phyloP scores from a whole-genome alignment of 2,113 vertebrate species.

The Gymnarchus niloticus region DNA sequence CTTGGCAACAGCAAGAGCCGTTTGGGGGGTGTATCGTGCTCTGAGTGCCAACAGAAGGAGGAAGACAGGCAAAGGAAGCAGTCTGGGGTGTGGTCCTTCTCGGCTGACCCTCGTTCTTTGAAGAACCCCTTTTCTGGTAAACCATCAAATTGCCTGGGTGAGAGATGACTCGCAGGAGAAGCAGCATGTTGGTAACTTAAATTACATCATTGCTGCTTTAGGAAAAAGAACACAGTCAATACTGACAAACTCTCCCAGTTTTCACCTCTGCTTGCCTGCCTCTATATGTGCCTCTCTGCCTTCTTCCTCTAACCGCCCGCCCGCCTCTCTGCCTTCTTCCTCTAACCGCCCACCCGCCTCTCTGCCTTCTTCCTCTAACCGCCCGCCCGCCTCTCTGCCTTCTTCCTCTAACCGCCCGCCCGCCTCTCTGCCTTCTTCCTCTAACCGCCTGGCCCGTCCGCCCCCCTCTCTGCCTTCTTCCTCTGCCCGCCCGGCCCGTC shows the following conservation, averaged over 20 bases:
- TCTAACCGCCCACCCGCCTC: not conserved
- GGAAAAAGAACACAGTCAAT: not conserved
- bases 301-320: not conserved
- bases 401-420: not conserved
- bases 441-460: not conserved
- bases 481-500: not conserved
- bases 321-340: not conserved
- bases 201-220: too few relatives aligned
- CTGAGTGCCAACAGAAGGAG: constrained; percentile 33
- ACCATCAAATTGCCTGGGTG: not conserved
- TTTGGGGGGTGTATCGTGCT: constrained; percentile 54
- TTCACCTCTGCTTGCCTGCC: not conserved
- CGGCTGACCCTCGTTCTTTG: not conserved
- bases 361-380: not conserved
- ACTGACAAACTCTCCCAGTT: not conserved
- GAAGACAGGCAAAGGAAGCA: not conserved
- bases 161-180: too few relatives aligned
- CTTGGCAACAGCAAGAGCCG: constrained; percentile 60
- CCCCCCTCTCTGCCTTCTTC: not conserved
- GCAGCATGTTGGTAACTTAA: too few relatives aligned
- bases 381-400: not conserved
- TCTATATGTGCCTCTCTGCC: not conserved
- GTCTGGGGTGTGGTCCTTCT: not conserved
- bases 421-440: not conserved
- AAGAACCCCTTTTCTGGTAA: not conserved